Base-by-base conservation (phyloP, 2,113 vertebrate genomes). In the Brachirus orientalis region DNA sequence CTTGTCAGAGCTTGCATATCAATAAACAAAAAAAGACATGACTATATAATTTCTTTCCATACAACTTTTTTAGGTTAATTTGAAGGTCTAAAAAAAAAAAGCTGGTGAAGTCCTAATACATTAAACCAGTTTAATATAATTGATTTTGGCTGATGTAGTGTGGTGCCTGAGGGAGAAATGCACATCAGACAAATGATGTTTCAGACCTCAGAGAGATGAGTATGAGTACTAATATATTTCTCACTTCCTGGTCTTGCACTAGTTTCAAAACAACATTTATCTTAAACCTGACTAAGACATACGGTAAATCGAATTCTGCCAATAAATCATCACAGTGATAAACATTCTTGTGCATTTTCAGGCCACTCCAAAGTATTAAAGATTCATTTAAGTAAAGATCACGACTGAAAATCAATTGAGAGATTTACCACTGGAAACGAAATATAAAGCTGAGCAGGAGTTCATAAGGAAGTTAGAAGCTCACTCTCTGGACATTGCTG, bases 251-350 rank as follows among this genome's bases (percentile, higher is more conserved):
- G 67, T 51, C 60, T 52, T 55, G 65, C 43, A 59, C 75, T 53
- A 72, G 47, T 62, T 82, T 86, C 51, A 43, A 82, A 75, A 82
- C 78, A 79, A 55, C 70, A 75, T 77, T 66, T 40, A 72, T 88
- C 75, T 73, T 67, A 28, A 64, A 63, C 11, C 6, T 53, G 58
- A 14, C 36, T 46, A 13, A 19, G 55, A 54, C 16, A 19, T 48
- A 38, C 43, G 38, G 45, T 57, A 16, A 17, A 28, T 73, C 73
- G 50, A 12, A 55, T 35, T 40, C 28, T 57, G 69, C 10, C 60
- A 52, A 46, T 10, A 75, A 68, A 20, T 41, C 19, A 40, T 61
- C 51, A 41, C 8, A 33, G 44, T 77, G 52, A 77, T 75, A 47
- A 69, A 64, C 13, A 54, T 40, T 59, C 7, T 10, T 10, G 0